Evolutionary conservation across 2,888 invertebrate genomes (phyloP), one percentile per base, ranked within the genome.

Genomic region (Girardia tigrina): DNA sequence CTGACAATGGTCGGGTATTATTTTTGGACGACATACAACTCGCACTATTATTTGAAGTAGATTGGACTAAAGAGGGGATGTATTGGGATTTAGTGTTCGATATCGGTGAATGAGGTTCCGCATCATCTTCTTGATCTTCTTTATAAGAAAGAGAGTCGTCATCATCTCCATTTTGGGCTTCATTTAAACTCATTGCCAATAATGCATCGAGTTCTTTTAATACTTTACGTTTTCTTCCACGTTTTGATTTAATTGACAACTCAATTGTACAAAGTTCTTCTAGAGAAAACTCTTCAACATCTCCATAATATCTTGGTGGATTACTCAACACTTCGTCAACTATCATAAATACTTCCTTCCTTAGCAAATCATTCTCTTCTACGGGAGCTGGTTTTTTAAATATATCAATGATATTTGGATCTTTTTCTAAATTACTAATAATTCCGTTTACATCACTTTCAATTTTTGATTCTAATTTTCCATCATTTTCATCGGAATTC

Each of bases 381-480:
- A 56, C 56, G 4, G 56, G 56, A 56, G 56, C 56, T 36, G 73
- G 73, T n/a, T 42, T 73, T 73, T 28, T 42, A 73, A 73, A 36
- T 16, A 73, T 73, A 28, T 42, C 36, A 73, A 29, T 28, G 16
- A 73, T 29, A 29, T 28, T 73, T 12, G 29, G 29, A 73, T 73
- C 73, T 42, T 73, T 73, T 4, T 29, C 73, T 2, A 73, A 42
- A 36, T 73, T 73, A 73, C 26, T 73, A n/a, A 73, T 73, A n/a
- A 73, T 73, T 20, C 73, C 73, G 20, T 73, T 42, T 16, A 73
- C 23, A 23, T 29, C 26, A 12, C 36, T 29, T n/a, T 73, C 76
- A 28, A 76, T 76, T 28, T 76, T 76, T 26, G 75, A 36, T 28
- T 76, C 76, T 20, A 75, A 27, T 70, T 73, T 29, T 0, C 56